A percentile compares a stretch with the other conserved stretches of the same genome.
Conservation (phyloP, 2,113 vertebrate genomes). For the Rhodinocichla rosea region DNA sequence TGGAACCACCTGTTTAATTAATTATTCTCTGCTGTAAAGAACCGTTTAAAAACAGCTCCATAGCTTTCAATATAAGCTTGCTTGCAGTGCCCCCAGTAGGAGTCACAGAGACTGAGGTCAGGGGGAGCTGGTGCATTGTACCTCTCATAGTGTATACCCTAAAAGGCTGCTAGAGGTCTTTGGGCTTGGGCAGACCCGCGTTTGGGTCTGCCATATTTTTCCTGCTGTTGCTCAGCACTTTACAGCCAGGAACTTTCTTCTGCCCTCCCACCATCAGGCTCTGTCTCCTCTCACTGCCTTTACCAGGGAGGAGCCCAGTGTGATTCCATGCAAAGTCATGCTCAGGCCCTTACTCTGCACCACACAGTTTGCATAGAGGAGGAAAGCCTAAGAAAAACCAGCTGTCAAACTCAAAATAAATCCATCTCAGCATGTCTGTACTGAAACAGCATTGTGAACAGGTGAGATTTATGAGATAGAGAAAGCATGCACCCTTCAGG, state of each 20-base stretch:
- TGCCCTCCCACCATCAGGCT: neutral
- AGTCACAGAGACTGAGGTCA: slow-evolving; percentile 17
- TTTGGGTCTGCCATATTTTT: neutral
- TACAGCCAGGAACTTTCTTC: neutral
- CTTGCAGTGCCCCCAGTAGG: slow-evolving; percentile 65
- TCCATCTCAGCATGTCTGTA: neutral
- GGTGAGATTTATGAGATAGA: neutral
- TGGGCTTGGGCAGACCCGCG: neutral
- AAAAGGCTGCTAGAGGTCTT: slow-evolving; percentile 24
- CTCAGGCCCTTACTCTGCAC: neutral
- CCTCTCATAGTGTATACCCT: neutral
- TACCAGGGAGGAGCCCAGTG: neutral
- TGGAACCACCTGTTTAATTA: slow-evolving; percentile 68
- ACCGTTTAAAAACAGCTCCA: slow-evolving; percentile 30
- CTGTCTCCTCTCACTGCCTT: neutral
- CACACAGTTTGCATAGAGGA: neutral
- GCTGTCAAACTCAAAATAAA: neutral
- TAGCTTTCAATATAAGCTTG: slow-evolving; percentile 56
- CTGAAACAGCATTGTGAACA: neutral
- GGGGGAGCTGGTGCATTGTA: neutral
- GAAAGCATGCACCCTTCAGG: neutral
- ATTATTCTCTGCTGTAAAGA: slow-evolving; percentile 55
- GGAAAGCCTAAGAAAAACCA: neutral
- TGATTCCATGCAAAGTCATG: neutral
- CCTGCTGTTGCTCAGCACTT: neutral